Conservation (phyloP, 2,797 vertebrate genomes). For the Paedocypris micromegethes region DNA sequence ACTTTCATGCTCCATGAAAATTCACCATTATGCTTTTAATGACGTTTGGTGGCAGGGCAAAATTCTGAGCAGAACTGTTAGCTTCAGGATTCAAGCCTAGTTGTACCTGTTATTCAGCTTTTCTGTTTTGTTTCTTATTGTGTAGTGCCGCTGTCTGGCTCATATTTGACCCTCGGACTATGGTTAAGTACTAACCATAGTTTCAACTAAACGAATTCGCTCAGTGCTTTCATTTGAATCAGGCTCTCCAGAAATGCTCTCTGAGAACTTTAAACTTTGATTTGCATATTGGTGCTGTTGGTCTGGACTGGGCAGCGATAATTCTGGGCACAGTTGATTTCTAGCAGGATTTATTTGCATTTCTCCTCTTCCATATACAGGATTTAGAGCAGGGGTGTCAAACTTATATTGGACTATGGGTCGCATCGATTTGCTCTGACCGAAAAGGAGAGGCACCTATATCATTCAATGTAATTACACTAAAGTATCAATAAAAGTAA, state of each 20-base stretch:
- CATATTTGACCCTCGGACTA: slow-evolving; percentile 43
- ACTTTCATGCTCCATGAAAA: slow-evolving; percentile 64
- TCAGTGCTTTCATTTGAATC: slow-evolving; percentile 65
- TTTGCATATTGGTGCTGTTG: slow-evolving; percentile 49
- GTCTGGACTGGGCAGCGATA: slow-evolving; percentile 57
- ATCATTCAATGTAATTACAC: no score
- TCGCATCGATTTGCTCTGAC: no score
- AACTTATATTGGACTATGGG: no score
- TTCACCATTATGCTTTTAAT: slow-evolving; percentile 58
- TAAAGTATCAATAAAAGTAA: no score
- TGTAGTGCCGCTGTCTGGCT: slow-evolving; percentile 60
- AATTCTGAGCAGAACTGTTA: slow-evolving; percentile 55
- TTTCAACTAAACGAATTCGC: not conserved
- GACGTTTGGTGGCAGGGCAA: slow-evolving; percentile 52
- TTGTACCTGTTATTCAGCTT: slow-evolving; percentile 67
- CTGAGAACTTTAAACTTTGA: slow-evolving; percentile 54
- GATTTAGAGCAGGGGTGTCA: slow-evolving; percentile 48
- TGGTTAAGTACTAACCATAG: slow-evolving; percentile 56
- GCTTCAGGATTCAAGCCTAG: slow-evolving; percentile 60
- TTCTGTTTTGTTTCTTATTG: slow-evolving; percentile 57
- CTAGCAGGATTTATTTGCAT: slow-evolving; percentile 61
- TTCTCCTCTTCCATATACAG: slow-evolving; percentile 67
- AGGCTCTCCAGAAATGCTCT: slow-evolving; percentile 24
- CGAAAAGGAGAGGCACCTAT: no score
- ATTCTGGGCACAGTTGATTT: slow-evolving; percentile 69